Evolutionary conservation across 2,797 vertebrate species (phyloP).

Genomic region (Pelobates cultripes): DNA sequence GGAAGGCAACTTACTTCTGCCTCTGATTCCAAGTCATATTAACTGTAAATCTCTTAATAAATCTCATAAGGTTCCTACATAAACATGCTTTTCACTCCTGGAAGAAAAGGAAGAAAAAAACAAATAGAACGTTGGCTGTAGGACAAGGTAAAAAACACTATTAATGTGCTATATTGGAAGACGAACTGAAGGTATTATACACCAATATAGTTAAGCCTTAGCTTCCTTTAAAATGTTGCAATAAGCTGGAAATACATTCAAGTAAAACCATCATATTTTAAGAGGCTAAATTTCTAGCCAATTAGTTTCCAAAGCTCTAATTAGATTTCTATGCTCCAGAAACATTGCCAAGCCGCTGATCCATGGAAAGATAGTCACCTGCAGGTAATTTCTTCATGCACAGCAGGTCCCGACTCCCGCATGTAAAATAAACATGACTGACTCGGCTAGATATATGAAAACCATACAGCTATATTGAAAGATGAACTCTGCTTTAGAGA

Average conservation of each 20-base stretch:
- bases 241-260: slow-evolving; percentile 23
- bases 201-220: not conserved
- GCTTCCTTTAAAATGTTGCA: not conserved
- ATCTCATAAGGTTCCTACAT: not conserved
- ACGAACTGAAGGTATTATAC: not conserved
- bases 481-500: slow-evolving; percentile 21
- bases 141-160: not conserved
- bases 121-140: not conserved
- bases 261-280: slow-evolving; percentile 32
- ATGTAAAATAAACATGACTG: slow-evolving; percentile 47
- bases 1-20: not conserved
- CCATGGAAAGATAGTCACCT: slow-evolving; percentile 49
- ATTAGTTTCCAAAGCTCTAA: slow-evolving; percentile 46
- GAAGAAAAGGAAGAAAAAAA: not conserved
- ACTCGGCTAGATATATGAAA: slow-evolving; percentile 12
- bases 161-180: slow-evolving; percentile 2
- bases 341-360: slow-evolving; percentile 43
- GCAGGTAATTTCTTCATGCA: slow-evolving; percentile 51
- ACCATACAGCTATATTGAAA: slow-evolving; percentile 27
- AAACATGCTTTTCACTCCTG: not conserved
- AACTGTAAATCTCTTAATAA: not conserved
- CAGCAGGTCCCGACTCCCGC: slow-evolving; percentile 37
- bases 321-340: slow-evolving; percentile 50
- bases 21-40: not conserved
- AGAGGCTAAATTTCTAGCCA: slow-evolving; percentile 25